A percentile compares a stretch with the other conserved stretches of the same genome.
Evolutionary conservation across 1,140 invertebrate species (phyloP).

Genomic region (Myzus persicae): DNA sequence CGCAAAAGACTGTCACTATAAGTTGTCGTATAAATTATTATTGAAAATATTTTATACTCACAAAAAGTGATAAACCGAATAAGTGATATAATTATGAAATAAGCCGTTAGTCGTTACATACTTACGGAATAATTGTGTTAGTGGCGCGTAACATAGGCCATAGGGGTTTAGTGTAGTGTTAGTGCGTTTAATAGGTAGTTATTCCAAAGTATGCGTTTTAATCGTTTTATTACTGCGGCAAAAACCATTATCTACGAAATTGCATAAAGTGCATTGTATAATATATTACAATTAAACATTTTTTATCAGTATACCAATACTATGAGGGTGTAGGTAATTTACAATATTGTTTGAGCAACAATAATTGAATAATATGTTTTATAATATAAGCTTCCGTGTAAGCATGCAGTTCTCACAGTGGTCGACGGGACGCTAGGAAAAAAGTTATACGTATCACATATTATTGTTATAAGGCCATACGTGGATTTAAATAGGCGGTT

Average conservation of each 20-base stretch:
- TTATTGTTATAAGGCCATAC: background rate
- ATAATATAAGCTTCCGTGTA: background rate
- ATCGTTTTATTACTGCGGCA: too few species aligned
- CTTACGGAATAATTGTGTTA: background rate
- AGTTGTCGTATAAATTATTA: too few species aligned
- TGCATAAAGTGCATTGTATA: background rate
- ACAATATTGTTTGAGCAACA: background rate
- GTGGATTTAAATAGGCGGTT: conserved; percentile 48
- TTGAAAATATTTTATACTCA: too few species aligned
- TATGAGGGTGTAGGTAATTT: too few species aligned
- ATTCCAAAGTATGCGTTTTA: background rate
- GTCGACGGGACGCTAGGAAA: background rate
- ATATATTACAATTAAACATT: background rate
- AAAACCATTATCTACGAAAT: background rate
- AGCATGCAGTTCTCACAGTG: background rate
- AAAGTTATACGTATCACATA: background rate
- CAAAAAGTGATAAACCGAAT: too few species aligned
- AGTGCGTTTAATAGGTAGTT: background rate
- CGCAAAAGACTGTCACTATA: too few species aligned
- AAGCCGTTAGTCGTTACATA: background rate
- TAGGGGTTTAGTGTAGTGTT: background rate
- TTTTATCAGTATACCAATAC: background rate
- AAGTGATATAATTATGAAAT: too few species aligned
- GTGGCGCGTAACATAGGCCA: too few species aligned
- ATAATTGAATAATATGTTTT: background rate